Percentiles rank a stretch among this genome's conserved stretches.
These are phyloP conservation scores for Sicus ferrugineus DNA, from an alignment of 2,888 invertebrate genomes.

Conservation along the genomic window DNA sequence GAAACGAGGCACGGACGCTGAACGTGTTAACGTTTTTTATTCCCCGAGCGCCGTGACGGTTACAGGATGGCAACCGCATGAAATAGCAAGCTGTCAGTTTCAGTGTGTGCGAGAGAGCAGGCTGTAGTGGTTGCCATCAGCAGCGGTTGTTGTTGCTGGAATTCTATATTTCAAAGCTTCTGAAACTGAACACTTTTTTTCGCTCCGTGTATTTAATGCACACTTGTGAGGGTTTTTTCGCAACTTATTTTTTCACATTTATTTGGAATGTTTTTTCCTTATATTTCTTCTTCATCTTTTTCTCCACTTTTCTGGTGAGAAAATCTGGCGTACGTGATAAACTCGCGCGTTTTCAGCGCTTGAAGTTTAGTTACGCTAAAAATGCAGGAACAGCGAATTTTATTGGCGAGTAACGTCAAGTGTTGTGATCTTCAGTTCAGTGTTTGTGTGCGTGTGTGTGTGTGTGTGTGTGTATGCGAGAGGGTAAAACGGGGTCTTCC, in stretches of 20 bases:
- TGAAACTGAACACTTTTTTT: not conserved
- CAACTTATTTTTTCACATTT: not conserved
- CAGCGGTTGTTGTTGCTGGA: not conserved
- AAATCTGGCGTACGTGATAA: conserved; percentile 20
- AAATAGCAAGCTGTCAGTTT: not conserved
- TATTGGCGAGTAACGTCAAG: not conserved
- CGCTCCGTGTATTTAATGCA: not conserved
- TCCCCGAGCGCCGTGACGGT: not conserved
- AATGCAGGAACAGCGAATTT: not conserved
- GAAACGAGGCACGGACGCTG: not conserved
- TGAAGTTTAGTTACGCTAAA: not conserved
- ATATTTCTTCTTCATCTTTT: not conserved
- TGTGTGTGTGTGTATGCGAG: conserved; percentile 6
- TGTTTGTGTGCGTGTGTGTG: not conserved
- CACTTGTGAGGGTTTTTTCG: not conserved
- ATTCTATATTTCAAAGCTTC: not conserved
- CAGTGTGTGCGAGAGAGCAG: not conserved
- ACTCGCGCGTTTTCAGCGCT: not conserved
- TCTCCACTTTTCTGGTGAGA: not conserved
- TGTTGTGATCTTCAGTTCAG: not conserved
- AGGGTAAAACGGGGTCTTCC: too few relatives aligned
- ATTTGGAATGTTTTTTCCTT: too few relatives aligned
- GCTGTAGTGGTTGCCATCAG: not conserved
- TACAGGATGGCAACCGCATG: not conserved
- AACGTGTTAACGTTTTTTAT: not conserved